Base-by-base conservation (phyloP, 1,140 invertebrate genomes). In the Megathymus violae region DNA sequence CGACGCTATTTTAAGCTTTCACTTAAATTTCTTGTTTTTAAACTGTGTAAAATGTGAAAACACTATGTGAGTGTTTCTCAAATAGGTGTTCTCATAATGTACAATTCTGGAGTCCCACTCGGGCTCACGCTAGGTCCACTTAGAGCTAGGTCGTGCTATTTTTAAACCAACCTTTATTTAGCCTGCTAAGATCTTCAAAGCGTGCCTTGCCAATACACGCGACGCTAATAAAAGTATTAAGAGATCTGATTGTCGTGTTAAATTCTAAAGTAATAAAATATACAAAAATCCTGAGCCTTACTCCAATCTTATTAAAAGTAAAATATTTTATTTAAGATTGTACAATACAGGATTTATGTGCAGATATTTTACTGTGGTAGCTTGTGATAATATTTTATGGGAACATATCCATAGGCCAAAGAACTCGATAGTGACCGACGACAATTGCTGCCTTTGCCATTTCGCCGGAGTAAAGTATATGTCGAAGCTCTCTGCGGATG, bases 391-490 rank as follows among this genome's bases (percentile, higher is more conserved):
- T 31, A 31, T 31, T 9, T 31, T 31, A 31, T 31, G 2, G n/a
- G 16, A 25, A 40, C 11, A 52, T 27, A 10, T 70, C 78, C 80
- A 66, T 82, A 95, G 94, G 67, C 89, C 92, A 22, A 94, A 95
- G 77, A 93, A 94, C 34, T 94, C 93, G 9, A 91, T 94, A 64
- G 94, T 98, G 6, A 91, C 94, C 6, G 95, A 96, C 60, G 97
- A 98, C 88, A 98, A 98, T 89, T 97, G 96, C 85, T 98, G 97
- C 80, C 91, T 96, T 63, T 98, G 97, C 91, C 94, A 97, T 91
- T 94, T 96, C 19, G 96, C 96, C 11, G 97, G 96, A 22, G 94
- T 98, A 13, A 95, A 95, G 82, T 94, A 95, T 62, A 92, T 96
- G 58, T 96, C 96, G 1, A 93, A 94, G 65, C 73, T 97, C 9